A percentile compares a stretch with the other conserved stretches of the same genome.
These are phyloP conservation scores for Podilymbus podiceps DNA, from an alignment of 2,113 vertebrate species.

Conservation along the genomic window DNA sequence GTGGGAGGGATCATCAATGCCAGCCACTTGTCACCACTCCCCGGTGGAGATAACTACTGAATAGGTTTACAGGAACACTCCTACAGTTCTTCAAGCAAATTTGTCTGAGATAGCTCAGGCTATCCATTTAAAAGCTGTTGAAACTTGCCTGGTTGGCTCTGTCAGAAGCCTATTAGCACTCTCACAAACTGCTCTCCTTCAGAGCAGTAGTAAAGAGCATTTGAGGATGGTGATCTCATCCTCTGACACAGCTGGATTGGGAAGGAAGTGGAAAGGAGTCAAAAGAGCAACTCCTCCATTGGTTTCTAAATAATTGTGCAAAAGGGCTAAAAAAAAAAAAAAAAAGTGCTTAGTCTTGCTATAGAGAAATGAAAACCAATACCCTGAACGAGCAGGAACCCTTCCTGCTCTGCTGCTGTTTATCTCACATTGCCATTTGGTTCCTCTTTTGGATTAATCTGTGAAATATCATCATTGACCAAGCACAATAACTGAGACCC, in stretches of 20 bases:
- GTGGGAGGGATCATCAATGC: not conserved
- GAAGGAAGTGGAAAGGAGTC: slow-evolving; percentile 4
- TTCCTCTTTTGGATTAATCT: not conserved
- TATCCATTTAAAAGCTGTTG: not conserved
- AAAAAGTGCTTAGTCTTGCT: not conserved
- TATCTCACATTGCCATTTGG: not conserved
- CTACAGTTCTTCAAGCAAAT: not conserved
- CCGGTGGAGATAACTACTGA: not conserved
- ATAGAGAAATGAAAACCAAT: not conserved
- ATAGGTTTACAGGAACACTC: not conserved
- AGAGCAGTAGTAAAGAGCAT: not conserved
- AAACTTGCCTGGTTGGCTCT: not conserved
- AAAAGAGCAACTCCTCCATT: not conserved
- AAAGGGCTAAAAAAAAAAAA: not conserved
- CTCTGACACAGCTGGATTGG: slow-evolving; percentile 14
- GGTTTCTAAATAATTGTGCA: not conserved
- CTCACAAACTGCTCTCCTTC: not conserved
- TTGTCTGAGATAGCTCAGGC: not conserved
- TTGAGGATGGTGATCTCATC: not conserved
- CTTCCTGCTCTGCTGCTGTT: not conserved
- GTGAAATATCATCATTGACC: not conserved
- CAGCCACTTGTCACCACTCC: not conserved
- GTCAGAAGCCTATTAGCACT: not conserved
- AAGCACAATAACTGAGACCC: not conserved
- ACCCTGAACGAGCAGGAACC: not conserved